A percentile compares a stretch with the other conserved stretches of the same genome.
Evolutionary conservation across 2,888 invertebrate species (phyloP).

Genomic region (Hoplodrina ambigua): DNA sequence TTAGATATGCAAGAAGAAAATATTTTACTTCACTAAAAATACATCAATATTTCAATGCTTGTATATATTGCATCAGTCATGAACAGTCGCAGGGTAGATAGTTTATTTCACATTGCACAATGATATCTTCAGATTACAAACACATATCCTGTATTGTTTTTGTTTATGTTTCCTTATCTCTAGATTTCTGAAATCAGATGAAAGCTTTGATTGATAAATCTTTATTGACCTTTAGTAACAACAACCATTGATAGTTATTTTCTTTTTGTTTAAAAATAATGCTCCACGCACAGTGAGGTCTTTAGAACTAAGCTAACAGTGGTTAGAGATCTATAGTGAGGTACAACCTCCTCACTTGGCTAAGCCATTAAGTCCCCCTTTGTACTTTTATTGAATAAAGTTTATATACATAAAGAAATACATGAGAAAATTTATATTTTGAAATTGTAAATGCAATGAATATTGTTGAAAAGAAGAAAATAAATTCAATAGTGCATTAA

Average conservation of each 20-base stretch:
- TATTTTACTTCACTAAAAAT: neutral
- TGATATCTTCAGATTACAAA: conserved; percentile 33
- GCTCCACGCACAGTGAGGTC: no score
- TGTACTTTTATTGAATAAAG: no score
- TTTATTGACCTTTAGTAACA: neutral
- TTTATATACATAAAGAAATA: no score
- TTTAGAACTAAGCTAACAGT: no score
- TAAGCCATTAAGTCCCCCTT: no score
- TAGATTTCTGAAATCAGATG: neutral
- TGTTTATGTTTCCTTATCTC: conserved; percentile 2
- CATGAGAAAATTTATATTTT: no score
- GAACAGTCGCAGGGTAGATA: neutral
- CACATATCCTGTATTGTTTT: conserved; percentile 11
- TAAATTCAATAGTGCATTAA: no score
- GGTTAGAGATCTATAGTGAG: no score
- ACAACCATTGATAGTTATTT: neutral
- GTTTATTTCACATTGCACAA: conserved; percentile 37
- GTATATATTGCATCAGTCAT: conserved; percentile 43
- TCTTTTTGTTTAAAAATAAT: no score
- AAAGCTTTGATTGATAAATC: neutral
- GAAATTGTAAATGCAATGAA: no score
- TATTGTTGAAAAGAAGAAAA: no score
- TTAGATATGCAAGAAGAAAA: conserved; percentile 4
- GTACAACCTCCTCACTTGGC: no score
- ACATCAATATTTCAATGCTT: neutral